These are phyloP conservation scores for Opisthograptis luteolata DNA, from an alignment of 2,888 invertebrate species.

Conservation along the genomic window DNA sequence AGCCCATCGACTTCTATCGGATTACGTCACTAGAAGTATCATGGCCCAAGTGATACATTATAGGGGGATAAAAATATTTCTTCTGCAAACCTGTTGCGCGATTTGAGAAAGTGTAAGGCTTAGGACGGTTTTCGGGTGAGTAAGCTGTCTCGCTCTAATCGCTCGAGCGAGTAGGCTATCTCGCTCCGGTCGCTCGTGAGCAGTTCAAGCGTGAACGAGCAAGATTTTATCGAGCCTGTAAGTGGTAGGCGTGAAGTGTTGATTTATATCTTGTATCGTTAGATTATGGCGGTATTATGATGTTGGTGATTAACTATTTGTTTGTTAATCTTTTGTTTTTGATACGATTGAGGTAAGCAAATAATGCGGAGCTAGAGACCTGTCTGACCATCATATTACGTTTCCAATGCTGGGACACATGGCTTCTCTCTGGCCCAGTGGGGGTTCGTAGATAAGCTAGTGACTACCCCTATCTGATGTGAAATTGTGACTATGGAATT, in stretches of 20 bases:
- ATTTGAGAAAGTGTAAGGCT: constrained; percentile 57
- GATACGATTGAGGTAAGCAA: too few species aligned
- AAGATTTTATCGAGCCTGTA: constrained; percentile 29
- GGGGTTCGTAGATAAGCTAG: too few species aligned
- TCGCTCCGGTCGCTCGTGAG: constrained; percentile 6
- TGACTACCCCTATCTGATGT: too few species aligned
- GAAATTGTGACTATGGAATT: too few species aligned
- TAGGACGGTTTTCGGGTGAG: constrained; percentile 44
- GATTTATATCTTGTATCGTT: constrained; percentile 23
- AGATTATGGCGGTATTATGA: constrained; percentile 10
- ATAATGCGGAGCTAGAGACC: too few species aligned
- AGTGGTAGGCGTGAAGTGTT: constrained; percentile 23
- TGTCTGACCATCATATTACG: too few species aligned
- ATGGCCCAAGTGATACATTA: constrained; percentile 72
- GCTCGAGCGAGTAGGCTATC: constrained; percentile 7
- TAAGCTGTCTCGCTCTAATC: constrained; percentile 36
- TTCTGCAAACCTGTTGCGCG: constrained; percentile 74
- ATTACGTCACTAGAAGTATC: constrained; percentile 60
- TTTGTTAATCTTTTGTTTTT: neutral
- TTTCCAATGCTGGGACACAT: too few species aligned
- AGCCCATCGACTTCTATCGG: constrained; percentile 54
- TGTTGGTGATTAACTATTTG: constrained; percentile 8
- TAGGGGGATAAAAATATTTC: constrained; percentile 75
- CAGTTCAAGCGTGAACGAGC: constrained; percentile 15
- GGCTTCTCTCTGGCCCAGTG: too few species aligned